Evolutionary conservation across 2,888 invertebrate genomes (phyloP).

Genomic region (Apamea crenata): DNA sequence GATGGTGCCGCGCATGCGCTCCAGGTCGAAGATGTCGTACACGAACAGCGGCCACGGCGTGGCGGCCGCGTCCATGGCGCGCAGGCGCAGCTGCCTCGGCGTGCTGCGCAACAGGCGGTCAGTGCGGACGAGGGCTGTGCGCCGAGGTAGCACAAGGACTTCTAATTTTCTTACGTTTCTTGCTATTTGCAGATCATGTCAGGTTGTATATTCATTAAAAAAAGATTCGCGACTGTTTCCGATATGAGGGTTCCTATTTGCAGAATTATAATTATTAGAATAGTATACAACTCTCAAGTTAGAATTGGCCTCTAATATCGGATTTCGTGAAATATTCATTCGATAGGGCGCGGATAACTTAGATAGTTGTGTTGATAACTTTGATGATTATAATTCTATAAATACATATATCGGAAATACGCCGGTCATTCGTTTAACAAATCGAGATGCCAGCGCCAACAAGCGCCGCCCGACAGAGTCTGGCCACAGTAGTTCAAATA

Average conservation of each 20-base stretch:
- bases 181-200: neutral
- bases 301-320: no score
- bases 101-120: constrained; percentile 20
- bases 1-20: constrained; percentile 77
- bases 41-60: constrained; percentile 87
- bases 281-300: neutral
- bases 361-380: no score
- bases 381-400: no score
- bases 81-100: constrained; percentile 64
- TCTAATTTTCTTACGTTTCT: no score
- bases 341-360: neutral
- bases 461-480: neutral
- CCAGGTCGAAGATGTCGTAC: constrained; percentile 82
- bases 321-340: neutral
- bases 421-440: no score
- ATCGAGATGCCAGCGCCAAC: neutral
- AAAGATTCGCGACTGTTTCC: neutral
- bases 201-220: neutral
- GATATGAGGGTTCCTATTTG: neutral
- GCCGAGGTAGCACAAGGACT: neutral
- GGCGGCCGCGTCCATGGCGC: constrained; percentile 79
- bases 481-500: no score
- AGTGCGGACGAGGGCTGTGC: no score
- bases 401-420: neutral
- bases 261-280: neutral